A percentile compares a stretch with the other conserved stretches of the same genome.
Conservation (phyloP, 2,113 vertebrate species). For the Marmota monax region DNA sequence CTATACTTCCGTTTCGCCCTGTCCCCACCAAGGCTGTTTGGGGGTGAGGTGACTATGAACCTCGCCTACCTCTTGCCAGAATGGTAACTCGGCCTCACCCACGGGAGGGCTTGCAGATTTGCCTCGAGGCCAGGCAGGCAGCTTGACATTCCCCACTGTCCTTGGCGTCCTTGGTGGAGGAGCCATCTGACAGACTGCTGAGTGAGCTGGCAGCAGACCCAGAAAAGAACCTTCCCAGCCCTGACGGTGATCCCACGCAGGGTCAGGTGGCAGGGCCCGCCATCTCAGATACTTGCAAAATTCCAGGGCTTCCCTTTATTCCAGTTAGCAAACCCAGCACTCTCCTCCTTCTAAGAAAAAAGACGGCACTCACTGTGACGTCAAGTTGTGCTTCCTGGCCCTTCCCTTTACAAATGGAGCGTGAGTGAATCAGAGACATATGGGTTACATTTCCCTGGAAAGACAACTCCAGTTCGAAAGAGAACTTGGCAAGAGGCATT, state of each 20-base stretch:
- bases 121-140: conserved; percentile 34
- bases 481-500: conserved; percentile 74
- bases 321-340: conserved; percentile 59
- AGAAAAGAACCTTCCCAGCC: not conserved
- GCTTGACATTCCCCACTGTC: conserved; percentile 55
- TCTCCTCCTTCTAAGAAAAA: conserved; percentile 76
- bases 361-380: conserved; percentile 40
- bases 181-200: conserved; percentile 56
- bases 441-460: conserved; percentile 84
- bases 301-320: not conserved
- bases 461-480: conserved; percentile 69
- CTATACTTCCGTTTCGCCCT: not conserved
- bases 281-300: not conserved
- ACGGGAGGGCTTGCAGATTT: not conserved
- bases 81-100: not conserved
- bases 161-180: not conserved
- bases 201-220: conserved; percentile 1
- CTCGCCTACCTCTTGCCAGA: not conserved
- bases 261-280: not conserved
- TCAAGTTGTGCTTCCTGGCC: conserved; percentile 76
- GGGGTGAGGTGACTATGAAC: rapidly evolving
- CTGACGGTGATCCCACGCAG: not conserved
- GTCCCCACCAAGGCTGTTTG: not conserved
- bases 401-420: conserved; percentile 70
- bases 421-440: conserved; percentile 79